Conservation (phyloP, 1,140 invertebrate species). For the Dryas iulia region DNA sequence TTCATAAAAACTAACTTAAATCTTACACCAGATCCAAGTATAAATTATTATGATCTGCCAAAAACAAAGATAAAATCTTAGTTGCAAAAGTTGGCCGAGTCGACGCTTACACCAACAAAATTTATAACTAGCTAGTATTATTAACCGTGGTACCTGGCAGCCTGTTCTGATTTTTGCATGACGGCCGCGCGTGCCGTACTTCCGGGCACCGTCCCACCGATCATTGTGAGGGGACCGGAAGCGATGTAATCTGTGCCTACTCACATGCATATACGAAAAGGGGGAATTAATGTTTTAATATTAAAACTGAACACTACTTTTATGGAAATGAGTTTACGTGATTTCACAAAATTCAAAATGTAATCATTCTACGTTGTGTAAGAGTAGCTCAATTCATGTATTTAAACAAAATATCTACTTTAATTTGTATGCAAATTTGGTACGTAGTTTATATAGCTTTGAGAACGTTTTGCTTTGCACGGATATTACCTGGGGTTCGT, state of each 20-base stretch:
- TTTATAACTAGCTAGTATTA: not conserved
- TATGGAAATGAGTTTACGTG: not conserved
- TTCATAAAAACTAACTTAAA: too few species aligned
- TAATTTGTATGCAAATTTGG: not conserved
- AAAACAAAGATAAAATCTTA: not conserved
- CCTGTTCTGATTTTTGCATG: constrained; percentile 40
- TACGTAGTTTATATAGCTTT: not conserved
- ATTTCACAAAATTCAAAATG: not conserved
- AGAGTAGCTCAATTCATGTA: not conserved
- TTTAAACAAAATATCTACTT: not conserved
- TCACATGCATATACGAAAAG: constrained; percentile 24
- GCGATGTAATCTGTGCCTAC: constrained; percentile 50
- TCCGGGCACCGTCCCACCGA: constrained; percentile 40
- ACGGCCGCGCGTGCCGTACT: constrained; percentile 56
- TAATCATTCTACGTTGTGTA: not conserved
- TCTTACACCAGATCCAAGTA: too few species aligned
- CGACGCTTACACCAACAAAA: not conserved
- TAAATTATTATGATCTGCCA: too few species aligned
- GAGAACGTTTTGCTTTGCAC: constrained; percentile 2
- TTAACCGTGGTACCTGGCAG: constrained; percentile 12
- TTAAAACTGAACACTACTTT: not conserved
- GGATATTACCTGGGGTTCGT: constrained; percentile 11
- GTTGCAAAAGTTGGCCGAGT: not conserved
- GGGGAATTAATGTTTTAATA: constrained; percentile 2
- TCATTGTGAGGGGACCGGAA: constrained; percentile 54